These are phyloP conservation scores for Xyrichtys novacula DNA, from an alignment of 2,797 vertebrate genomes.

Conservation along the genomic window DNA sequence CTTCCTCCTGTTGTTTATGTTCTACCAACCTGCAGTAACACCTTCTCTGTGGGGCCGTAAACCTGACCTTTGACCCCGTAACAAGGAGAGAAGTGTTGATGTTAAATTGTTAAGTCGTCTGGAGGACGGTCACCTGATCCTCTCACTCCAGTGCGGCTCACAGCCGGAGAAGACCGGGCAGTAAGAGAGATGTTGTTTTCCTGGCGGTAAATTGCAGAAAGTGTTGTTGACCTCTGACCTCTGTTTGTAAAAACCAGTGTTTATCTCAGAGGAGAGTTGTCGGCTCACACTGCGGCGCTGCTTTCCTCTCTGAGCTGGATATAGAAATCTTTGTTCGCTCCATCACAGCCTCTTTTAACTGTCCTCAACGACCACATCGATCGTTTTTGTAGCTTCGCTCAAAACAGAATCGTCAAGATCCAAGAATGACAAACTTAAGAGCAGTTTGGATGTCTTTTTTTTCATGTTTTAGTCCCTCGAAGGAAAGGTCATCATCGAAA, in stretches of 20 bases:
- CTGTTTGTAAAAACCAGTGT: neutral
- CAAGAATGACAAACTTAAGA: too few relatives aligned
- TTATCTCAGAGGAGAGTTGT: slow-evolving; percentile 13
- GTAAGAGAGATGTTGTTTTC: neutral
- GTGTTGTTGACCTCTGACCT: slow-evolving; percentile 39
- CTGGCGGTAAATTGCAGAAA: slow-evolving; percentile 12
- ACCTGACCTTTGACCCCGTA: slow-evolving; percentile 59
- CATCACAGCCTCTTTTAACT: neutral
- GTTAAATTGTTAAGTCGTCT: slow-evolving; percentile 32
- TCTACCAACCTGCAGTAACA: slow-evolving; percentile 9
- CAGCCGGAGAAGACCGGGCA: neutral
- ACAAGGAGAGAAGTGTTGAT: slow-evolving; percentile 51
- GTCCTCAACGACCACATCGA: too few relatives aligned
- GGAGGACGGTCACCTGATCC: slow-evolving; percentile 30
- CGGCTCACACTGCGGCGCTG: neutral
- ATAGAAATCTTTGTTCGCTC: slow-evolving; percentile 1
- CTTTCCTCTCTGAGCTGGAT: neutral
- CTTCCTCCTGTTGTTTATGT: slow-evolving; percentile 22
- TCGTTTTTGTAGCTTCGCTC: too few relatives aligned
- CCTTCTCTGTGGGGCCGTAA: slow-evolving; percentile 6
- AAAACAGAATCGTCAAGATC: too few relatives aligned
- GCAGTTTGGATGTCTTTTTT: too few relatives aligned
- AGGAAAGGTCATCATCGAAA: too few relatives aligned
- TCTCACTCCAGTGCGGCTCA: neutral
- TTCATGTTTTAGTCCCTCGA: too few relatives aligned